Conservation (phyloP, 92 coral and sea anemone genomes). For the Metridium senile region DNA sequence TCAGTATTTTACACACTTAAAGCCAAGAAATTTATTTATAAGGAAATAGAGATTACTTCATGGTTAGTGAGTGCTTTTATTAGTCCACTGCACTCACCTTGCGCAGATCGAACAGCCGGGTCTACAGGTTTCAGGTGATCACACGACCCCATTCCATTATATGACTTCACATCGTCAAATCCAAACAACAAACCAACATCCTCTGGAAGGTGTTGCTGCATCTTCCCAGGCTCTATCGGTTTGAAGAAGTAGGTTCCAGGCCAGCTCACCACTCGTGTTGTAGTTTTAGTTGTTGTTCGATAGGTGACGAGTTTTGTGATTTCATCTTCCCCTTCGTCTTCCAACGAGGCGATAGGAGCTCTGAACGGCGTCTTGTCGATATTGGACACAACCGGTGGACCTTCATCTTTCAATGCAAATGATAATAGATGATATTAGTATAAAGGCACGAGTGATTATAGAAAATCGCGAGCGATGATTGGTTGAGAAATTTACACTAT, state of each 20-base stretch:
- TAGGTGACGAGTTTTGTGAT: constrained; percentile 56
- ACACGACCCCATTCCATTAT: constrained; percentile 49
- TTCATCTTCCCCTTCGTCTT: constrained; percentile 48
- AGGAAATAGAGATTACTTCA: no score
- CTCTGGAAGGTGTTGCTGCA: constrained; percentile 28
- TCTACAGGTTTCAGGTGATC: constrained; percentile 66
- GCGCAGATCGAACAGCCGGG: constrained; percentile 61
- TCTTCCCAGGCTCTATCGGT: constrained; percentile 28
- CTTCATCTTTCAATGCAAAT: constrained; percentile 45
- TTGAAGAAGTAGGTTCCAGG: constrained; percentile 48
- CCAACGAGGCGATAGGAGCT: constrained; percentile 45
- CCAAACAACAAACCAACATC: constrained; percentile 37
- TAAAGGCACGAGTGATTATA: no score
- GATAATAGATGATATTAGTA: no score
- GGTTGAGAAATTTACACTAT: no score
- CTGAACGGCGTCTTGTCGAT: constrained; percentile 40
- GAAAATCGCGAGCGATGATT: no score
- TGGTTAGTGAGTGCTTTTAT: no score
- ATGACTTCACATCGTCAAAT: constrained; percentile 38
- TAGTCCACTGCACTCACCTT: constrained; percentile 46
- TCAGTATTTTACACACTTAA: no score
- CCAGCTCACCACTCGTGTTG: constrained; percentile 51
- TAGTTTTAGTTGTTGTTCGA: constrained; percentile 47
- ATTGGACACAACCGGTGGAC: constrained; percentile 36
- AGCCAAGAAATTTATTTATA: no score